These are phyloP conservation scores for Globodera ellingtonae DNA, from an alignment of 1,140 invertebrate genomes.

Conservation along the genomic window DNA sequence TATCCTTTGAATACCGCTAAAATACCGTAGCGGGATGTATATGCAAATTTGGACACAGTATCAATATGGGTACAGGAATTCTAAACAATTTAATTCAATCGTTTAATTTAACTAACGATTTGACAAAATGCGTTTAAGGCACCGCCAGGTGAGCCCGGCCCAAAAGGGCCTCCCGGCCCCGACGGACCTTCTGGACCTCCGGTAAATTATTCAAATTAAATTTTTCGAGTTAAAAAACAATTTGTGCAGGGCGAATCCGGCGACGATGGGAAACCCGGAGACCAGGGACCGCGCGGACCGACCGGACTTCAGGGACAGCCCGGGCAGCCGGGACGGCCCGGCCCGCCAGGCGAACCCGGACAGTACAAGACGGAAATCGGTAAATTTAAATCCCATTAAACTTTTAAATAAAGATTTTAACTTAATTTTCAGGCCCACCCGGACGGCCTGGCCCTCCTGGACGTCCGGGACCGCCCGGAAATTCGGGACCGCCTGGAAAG, in stretches of 20 bases:
- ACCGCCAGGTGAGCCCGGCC: slow-evolving; percentile 32
- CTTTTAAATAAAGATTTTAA: slow-evolving; percentile 20
- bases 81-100: background rate
- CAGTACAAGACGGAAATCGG: slow-evolving; percentile 48
- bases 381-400: slow-evolving; percentile 16
- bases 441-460: slow-evolving; percentile 41
- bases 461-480: slow-evolving; percentile 34
- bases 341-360: slow-evolving; percentile 50
- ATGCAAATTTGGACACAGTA: too few relatives aligned
- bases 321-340: slow-evolving; percentile 48
- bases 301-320: slow-evolving; percentile 44
- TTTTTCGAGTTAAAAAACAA: background rate
- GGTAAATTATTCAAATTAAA: slow-evolving; percentile 17
- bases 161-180: slow-evolving; percentile 38
- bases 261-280: slow-evolving; percentile 52
- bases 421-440: slow-evolving; percentile 35
- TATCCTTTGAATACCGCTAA: too few relatives aligned
- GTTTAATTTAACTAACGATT: background rate
- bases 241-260: slow-evolving; percentile 36
- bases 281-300: slow-evolving; percentile 49
- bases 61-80: too few relatives aligned
- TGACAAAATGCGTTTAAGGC: slow-evolving; percentile 2
- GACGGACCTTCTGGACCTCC: slow-evolving; percentile 49
- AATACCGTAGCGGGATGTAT: too few relatives aligned
- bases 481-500: slow-evolving; percentile 34